Conservation (phyloP, 2,888 invertebrate genomes). For the Lasiommata megera region DNA sequence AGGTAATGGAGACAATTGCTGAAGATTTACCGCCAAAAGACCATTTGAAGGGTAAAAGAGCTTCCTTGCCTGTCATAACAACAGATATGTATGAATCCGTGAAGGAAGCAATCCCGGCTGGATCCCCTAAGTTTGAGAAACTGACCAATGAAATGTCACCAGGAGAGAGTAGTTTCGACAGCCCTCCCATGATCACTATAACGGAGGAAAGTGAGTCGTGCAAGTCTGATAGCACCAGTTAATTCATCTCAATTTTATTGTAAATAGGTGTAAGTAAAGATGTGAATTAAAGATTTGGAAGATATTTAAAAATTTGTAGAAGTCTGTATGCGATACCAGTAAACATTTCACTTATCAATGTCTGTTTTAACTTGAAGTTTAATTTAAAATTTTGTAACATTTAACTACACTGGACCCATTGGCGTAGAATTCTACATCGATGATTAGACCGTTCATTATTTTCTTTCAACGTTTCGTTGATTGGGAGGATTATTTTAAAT, state of each 20-base stretch:
- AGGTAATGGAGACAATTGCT: constrained; percentile 58
- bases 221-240: constrained; percentile 67
- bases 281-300: constrained; percentile 31
- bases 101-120: constrained; percentile 75
- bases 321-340: constrained; percentile 34
- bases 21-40: constrained; percentile 68
- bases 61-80: constrained; percentile 66
- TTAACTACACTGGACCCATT: too few species aligned
- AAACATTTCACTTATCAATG: not conserved
- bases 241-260: constrained; percentile 51
- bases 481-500: too few species aligned
- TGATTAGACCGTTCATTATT: too few species aligned
- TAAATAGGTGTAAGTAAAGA: constrained; percentile 44
- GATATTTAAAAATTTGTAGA: constrained; percentile 25
- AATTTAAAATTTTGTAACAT: too few species aligned
- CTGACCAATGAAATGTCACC: constrained; percentile 78
- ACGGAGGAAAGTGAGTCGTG: constrained; percentile 71
- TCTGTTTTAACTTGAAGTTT: too few species aligned
- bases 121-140: constrained; percentile 82
- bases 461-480: too few species aligned
- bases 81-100: constrained; percentile 80
- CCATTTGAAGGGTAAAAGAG: constrained; percentile 58
- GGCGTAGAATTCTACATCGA: too few species aligned
- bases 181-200: constrained; percentile 72
- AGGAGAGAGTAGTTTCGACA: constrained; percentile 49